A percentile compares a stretch with the other conserved stretches of the same genome.
Conservation (phyloP, 2,113 vertebrate genomes). For the Grallaria varia region DNA sequence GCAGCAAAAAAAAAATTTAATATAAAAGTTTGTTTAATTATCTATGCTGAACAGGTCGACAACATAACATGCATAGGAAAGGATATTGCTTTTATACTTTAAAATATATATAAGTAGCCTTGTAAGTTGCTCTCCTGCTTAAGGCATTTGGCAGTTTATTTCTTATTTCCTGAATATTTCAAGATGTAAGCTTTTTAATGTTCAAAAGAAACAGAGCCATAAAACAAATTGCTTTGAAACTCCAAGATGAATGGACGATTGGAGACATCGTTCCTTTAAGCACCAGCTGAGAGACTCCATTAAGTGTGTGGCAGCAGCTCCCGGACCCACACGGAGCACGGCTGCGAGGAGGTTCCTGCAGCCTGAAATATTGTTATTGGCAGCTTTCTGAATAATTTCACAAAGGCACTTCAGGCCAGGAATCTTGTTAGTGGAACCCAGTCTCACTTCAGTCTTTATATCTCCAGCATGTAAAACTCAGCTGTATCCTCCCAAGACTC, state of each 20-base stretch:
- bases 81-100: not conserved
- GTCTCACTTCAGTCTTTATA: slow-evolving; percentile 50
- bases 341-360: not conserved
- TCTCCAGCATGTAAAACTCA: slow-evolving; percentile 52
- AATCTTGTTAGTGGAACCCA: slow-evolving; percentile 38
- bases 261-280: slow-evolving; percentile 44
- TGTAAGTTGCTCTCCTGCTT: slow-evolving; percentile 25
- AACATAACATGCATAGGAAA: slow-evolving; percentile 18
- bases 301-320: slow-evolving; percentile 49
- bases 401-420: slow-evolving; percentile 38
- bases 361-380: slow-evolving; percentile 57
- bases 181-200: slow-evolving; percentile 63
- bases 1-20: not conserved
- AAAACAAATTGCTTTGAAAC: slow-evolving; percentile 66
- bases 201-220: slow-evolving; percentile 52
- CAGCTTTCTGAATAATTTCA: slow-evolving; percentile 61
- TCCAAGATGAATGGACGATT: slow-evolving; percentile 57
- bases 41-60: slow-evolving; percentile 25
- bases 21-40: slow-evolving; percentile 41
- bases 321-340: slow-evolving; percentile 21
- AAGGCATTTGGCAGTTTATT: slow-evolving; percentile 54
- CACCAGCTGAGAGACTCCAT: slow-evolving; percentile 64
- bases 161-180: slow-evolving; percentile 47
- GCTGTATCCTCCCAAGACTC: slow-evolving; percentile 20
- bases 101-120: not conserved